Conservation (phyloP, 2,113 vertebrate species). For the Myocastor coypus region DNA sequence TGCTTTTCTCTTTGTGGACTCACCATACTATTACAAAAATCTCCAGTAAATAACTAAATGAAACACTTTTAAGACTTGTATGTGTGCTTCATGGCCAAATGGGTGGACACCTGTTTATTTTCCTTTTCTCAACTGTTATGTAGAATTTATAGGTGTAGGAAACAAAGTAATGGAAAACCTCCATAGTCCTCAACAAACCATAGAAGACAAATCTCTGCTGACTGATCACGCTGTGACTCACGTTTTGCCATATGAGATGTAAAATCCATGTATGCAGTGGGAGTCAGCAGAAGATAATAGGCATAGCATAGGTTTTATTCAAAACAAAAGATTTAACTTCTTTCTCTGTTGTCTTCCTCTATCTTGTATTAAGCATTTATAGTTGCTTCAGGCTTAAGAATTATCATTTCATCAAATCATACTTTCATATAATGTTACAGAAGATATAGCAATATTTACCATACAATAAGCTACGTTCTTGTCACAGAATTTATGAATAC, state of each 20-base stretch:
- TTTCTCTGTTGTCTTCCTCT: not conserved
- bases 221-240: not conserved
- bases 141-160: not conserved
- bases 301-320: not conserved
- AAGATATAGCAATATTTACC: conserved; percentile 43
- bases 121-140: not conserved
- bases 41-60: not conserved
- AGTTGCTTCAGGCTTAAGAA: conserved; percentile 66
- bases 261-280: too few relatives aligned
- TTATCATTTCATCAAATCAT: conserved; percentile 66
- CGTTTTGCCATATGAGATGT: not conserved
- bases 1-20: not conserved
- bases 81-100: not conserved
- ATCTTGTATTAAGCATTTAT: conserved; percentile 42
- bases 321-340: not conserved
- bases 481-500: conserved; percentile 47
- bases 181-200: not conserved
- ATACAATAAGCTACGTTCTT: conserved; percentile 45
- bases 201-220: not conserved
- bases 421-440: conserved; percentile 57
- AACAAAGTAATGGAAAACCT: not conserved
- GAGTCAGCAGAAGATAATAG: not conserved
- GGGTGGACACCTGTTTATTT: not conserved
- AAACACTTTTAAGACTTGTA: not conserved
- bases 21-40: not conserved